These are phyloP conservation scores for Leptinotarsa defecta DNA, from an alignment of 1,140 invertebrate species.

Conservation along the genomic window DNA sequence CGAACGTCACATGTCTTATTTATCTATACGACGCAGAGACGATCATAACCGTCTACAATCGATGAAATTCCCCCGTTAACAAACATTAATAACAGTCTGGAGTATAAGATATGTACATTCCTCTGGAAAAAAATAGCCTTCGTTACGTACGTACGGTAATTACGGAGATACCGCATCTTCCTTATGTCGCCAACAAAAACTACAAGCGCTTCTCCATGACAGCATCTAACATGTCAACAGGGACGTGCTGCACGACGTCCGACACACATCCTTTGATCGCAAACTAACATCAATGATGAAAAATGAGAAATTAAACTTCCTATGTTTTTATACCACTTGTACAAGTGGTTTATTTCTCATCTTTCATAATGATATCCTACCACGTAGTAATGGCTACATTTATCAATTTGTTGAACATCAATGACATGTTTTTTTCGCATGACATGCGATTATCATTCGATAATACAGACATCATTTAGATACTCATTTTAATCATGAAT, in stretches of 20 bases:
- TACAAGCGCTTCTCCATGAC: not conserved
- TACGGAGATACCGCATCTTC: slow-evolving; percentile 7
- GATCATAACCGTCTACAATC: not conserved
- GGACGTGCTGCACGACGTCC: not conserved
- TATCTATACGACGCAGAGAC: not conserved
- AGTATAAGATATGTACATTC: not conserved
- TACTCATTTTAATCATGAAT: too few relatives aligned
- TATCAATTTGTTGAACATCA: too few relatives aligned
- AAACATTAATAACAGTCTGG: not conserved
- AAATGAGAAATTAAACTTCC: too few relatives aligned
- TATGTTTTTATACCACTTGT: too few relatives aligned
- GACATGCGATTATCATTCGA: too few relatives aligned
- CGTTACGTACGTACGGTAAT: slow-evolving; percentile 6
- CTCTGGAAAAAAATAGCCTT: not conserved
- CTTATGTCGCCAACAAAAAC: slow-evolving; percentile 3
- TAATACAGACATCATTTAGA: too few relatives aligned
- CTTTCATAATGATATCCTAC: too few relatives aligned
- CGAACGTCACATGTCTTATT: too few relatives aligned
- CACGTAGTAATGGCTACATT: too few relatives aligned
- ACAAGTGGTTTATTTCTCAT: too few relatives aligned
- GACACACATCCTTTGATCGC: not conserved
- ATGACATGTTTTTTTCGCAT: too few relatives aligned
- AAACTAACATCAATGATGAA: not conserved
- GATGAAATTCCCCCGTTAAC: slow-evolving; percentile 2
- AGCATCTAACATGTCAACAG: slow-evolving; percentile 2